Evolutionary conservation across 2,888 invertebrate genomes (phyloP), one percentile per base, ranked within the genome.

Genomic region (Eupithecia vulgata): DNA sequence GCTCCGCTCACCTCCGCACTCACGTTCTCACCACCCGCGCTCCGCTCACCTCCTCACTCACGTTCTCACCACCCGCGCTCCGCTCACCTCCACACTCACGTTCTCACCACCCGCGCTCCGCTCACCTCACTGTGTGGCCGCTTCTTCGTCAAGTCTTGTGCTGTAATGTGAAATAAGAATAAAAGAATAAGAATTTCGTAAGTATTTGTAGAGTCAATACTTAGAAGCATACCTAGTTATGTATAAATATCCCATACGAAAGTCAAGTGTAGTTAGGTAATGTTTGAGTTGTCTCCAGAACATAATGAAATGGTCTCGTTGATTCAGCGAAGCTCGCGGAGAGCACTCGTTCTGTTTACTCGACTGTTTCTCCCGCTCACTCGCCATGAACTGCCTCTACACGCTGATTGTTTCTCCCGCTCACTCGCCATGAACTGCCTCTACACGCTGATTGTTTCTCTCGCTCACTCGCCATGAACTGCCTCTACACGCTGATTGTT

Each of bases 251-350:
- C 45, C 8, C 17, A 15, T 17, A 15, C 17, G 61, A 57, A 57
- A 57, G 52, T 25, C 52, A 21, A 25, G 25, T 25, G 12, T 25
- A 57, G 25, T 57, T 12, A 57, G 25, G 25, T 4, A 25, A 61
- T 61, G 8, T 15, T 61, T 34, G 17, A 61, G 61, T 61, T 61
- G 34, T 34, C 15, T 61, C 34, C 17, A 57, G 61, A 61, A 61
- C 61, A 61, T 57, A 21, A 70, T 70, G n/a, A 30, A 57, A 52
- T 57, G 45, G 66, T 59, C 30, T 48, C 37, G 62, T 52, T 62
- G 48, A 21, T 37, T 48, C 61, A 42, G 42, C 15, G 42, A 21
- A 68, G 42, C 68, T 5, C n/a, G n/a, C 17, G 17, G 17, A 40
- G 68, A 40, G 68, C 30, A n/a, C 17, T 42, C 25, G 5, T 61